phyloP scores from a whole-genome alignment of 2,797 vertebrate genomes.

The Crocidura indochinensis region DNA sequence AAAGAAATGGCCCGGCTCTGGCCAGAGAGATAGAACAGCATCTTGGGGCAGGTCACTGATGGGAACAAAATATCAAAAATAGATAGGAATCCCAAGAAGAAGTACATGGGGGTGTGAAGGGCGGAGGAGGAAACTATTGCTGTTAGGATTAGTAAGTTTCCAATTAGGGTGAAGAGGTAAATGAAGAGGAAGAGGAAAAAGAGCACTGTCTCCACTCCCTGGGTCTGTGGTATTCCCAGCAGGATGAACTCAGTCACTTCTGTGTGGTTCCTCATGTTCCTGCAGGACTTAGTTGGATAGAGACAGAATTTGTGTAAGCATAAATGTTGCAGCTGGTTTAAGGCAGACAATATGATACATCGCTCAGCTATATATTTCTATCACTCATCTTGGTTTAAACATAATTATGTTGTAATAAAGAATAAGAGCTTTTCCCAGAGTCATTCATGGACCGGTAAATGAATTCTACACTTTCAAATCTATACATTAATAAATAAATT shows the following conservation, averaged over 20 bases:
- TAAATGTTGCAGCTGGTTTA: neutral
- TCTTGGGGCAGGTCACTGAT: constrained; percentile 77
- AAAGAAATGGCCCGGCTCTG: constrained; percentile 62
- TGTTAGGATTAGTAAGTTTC: constrained; percentile 71
- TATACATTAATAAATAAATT: neutral
- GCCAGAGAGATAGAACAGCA: constrained; percentile 70
- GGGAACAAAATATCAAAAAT: constrained; percentile 74
- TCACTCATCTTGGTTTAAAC: neutral
- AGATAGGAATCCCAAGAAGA: constrained; percentile 78
- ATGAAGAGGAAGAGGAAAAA: constrained; percentile 51
- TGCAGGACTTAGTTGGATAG: neutral
- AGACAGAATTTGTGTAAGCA: neutral
- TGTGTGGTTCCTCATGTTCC: constrained; percentile 54
- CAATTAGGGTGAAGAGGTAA: constrained; percentile 69
- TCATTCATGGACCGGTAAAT: neutral
- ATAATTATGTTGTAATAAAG: neutral
- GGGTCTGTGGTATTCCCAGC: constrained; percentile 65
- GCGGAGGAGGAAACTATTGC: constrained; percentile 62
- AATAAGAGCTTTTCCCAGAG: neutral
- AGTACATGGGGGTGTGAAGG: constrained; percentile 77
- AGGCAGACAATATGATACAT: neutral
- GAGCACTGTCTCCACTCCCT: constrained; percentile 63
- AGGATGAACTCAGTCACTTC: constrained; percentile 59
- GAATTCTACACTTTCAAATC: neutral
- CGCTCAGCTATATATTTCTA: neutral